Base-by-base conservation (phyloP, 2,888 invertebrate species). In the Choristoneura rosaceana region DNA sequence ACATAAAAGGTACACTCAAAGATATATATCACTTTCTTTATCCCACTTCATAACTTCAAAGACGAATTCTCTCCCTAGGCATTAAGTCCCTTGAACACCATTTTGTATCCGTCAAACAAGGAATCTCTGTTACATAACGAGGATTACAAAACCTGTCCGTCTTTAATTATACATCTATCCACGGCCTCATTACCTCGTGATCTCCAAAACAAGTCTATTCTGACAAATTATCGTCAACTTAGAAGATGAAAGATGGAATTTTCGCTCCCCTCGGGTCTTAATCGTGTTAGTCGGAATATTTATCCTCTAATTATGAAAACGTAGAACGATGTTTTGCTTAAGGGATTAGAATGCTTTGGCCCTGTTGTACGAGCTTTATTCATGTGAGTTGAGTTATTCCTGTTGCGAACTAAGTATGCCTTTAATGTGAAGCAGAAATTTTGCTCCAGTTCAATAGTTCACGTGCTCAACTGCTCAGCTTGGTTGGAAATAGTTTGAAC, bases 271-370 rank as follows among this genome's bases (percentile, higher is more conserved):
- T 79, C 77, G 73, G 78, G 70, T 75, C 80, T 78, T 85, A 83
- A 86, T 83, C 82, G 81, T 77, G 80, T 84, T 86, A 84, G 82
- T 82, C 84, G 81, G 77, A 74, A 76, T 83, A 87, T 86, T 82
- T 83, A 85, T 86, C 84, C 80, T 79, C 70, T 82, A 82, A 85
- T 85, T 83, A 85, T 79, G 79, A 81, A 74, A 75, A 76, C 71
- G 76, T 76, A 76, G 74, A 74, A 67, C 76, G 75, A 76, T 69
- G 75, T 76, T 71, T 64, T 68, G 47, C 67, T 70, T 62, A 25
- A 68, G 63, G 69, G 59, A 69, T 69, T 59, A 73, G 63, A 69
- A 64, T 58, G 59, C 50, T 69, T 69, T 50, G 45, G 61, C 61
- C 52, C 10, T 25, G 58, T 47, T 38, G 17, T 55, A 68, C 69